Base-by-base conservation (phyloP, 2,888 invertebrate species). In the Acleris sparsana region DNA sequence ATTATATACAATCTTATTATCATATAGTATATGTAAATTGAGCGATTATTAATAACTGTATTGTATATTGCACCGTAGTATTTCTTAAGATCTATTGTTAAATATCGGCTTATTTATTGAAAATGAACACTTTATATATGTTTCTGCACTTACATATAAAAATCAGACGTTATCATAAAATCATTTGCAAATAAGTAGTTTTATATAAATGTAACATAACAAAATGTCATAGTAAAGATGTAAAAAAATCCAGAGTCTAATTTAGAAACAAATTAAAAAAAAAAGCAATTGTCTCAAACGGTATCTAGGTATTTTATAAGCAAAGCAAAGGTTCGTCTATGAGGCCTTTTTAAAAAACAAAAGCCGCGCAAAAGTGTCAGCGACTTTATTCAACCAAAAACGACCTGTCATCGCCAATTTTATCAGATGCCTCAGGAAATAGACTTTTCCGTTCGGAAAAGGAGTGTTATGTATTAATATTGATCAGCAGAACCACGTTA, bases 41-140 rank as follows among this genome's bases (percentile, higher is more conserved):
- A 71, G 71, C 71, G 69, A 59, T 63, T 64, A 49, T 29, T 63
- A 33, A 61, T 22, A 52, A 63, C 68, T 72, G 69, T 67, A 71
- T 70, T 70, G 73, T 75, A 72, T 78, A 75, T 75, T 78, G 77
- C 78, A 79, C 79, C 75, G 69, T 71, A 63, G 59, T 70, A 67
- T 59, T 70, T 55, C 62, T 67, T 70, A 67, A 61, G 62, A 63
- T 59, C 43, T 56, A 44, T 56, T 44, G 18, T 11, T 43, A 33
- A 9, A 17, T 53, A 52, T 25, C 7, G 18, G 5, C 7, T n/a
- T 25, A 25, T n/a, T 52, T 17, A 29, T n/a, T 53, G 5, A 53
- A 39, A 53, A 33, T 53, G 39, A 18, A 53, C 39, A 53, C n/a
- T 39, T 53, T 33, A 17, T 18, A 6, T 18, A 39, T 39, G 13